These are phyloP conservation scores for Podotricha telesiphe DNA, from an alignment of 2,888 invertebrate species.

Conservation along the genomic window DNA sequence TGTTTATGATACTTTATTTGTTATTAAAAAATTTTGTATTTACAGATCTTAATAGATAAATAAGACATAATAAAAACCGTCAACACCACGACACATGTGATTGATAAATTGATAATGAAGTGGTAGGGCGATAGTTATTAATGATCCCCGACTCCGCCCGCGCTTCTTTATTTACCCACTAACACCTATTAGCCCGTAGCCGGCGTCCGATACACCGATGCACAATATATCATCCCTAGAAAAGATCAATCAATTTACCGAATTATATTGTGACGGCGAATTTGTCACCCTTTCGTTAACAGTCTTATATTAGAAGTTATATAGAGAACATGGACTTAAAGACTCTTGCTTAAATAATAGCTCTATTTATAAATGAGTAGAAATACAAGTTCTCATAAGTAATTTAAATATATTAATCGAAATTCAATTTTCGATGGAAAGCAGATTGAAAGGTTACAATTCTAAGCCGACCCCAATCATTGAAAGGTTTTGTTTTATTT, in stretches of 20 bases:
- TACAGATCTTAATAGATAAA: neutral
- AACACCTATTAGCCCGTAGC: slow-evolving; percentile 71
- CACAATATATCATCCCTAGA: slow-evolving; percentile 72
- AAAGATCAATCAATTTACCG: slow-evolving; percentile 78
- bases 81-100: slow-evolving; percentile 62
- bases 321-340: slow-evolving; percentile 11
- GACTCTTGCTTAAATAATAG: neutral
- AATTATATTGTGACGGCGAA: slow-evolving; percentile 64
- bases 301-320: slow-evolving; percentile 26
- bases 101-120: slow-evolving; percentile 83
- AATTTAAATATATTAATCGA: slow-evolving; percentile 15
- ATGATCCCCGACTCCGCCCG: slow-evolving; percentile 71
- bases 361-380: neutral
- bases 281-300: slow-evolving; percentile 59
- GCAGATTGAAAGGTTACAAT: slow-evolving; percentile 40
- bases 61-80: slow-evolving; percentile 33
- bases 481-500: slow-evolving; percentile 77
- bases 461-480: slow-evolving; percentile 39
- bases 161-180: slow-evolving; percentile 75
- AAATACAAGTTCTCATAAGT: neutral
- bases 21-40: neutral
- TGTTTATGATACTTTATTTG: too few relatives aligned
- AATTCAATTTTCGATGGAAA: slow-evolving; percentile 27
- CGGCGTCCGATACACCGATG: slow-evolving; percentile 63
- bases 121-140: slow-evolving; percentile 79